Evolutionary conservation across 2,113 vertebrate species (phyloP).

Genomic region (Thamnophis sirtalis): DNA sequence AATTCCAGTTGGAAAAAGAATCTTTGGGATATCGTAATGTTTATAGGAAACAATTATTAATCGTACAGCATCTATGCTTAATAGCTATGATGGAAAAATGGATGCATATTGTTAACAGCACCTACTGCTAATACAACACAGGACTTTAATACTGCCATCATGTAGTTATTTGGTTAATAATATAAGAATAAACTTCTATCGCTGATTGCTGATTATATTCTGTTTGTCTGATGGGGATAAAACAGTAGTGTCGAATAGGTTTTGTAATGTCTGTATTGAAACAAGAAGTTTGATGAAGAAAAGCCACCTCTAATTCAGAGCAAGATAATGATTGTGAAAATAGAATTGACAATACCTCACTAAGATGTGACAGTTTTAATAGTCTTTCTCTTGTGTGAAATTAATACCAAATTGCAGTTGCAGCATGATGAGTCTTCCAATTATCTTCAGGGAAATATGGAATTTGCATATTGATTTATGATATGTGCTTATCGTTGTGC

Average conservation of each 20-base stretch:
- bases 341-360: constrained; percentile 24
- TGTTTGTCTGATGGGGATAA: neutral
- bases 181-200: neutral
- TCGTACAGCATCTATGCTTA: neutral
- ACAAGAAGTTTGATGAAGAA: constrained; percentile 6
- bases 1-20: neutral
- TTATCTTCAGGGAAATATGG: constrained; percentile 17
- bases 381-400: constrained; percentile 36
- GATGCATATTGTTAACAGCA: neutral
- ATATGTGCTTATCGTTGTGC: neutral
- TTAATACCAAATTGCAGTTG: constrained; percentile 35
- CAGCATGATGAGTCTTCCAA: constrained; percentile 4
- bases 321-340: constrained; percentile 21
- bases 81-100: neutral
- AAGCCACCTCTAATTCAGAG: constrained; percentile 26
- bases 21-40: neutral
- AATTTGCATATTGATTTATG: constrained; percentile 6
- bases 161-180: neutral
- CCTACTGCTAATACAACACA: constrained; percentile 4
- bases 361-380: constrained; percentile 10
- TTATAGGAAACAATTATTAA: constrained; percentile 1
- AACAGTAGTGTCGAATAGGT: neutral
- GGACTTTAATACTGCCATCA: constrained; percentile 13
- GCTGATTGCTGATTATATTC: neutral
- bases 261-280: constrained; percentile 4